Base-by-base conservation (phyloP, 2,888 invertebrate genomes). In the Agonopterix subpropinquella region DNA sequence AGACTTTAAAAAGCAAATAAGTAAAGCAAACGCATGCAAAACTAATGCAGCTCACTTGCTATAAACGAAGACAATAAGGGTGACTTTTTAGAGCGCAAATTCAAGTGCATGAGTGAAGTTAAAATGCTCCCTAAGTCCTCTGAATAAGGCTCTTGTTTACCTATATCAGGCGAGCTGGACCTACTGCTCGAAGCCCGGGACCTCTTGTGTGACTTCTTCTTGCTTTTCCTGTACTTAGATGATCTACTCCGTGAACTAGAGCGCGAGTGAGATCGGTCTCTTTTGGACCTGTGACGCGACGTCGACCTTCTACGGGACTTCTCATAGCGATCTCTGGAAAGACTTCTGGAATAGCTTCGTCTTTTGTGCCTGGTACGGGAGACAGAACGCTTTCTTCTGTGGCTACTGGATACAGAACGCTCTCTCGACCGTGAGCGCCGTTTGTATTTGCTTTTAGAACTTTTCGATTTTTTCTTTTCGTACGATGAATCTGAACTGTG, bases 401-500 rank as follows among this genome's bases (percentile, higher is more conserved):
- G 64, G 57, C 73, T 78, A 47, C 69, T 80, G 1, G 83, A 74
- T 56, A 75, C 82, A 1, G 83, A 86, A 47, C 80, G 73, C 53
- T 86, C 84, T 55, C 75, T 69, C 2, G 89, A 86, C 36, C 80
- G 70, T 0, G 87, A 83, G 43, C 80, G 77, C 47, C 73, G 72
- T 64, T 74, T 84, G 55, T 80, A 76, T 61, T 83, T 84, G 55
- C 72, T 80, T 65, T 80, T 87, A 1, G 73, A 68, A 55, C 72
- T 80, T 65, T 80, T 87, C 1, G 73, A 68, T 61, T 81, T 87
- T 55, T 80, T 85, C 18, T 77, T 65, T 42, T 85, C 86, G 57
- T 82, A 77, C 4, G 88, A 88, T 1, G 87, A 83, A 41, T 80
- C 85, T 0, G 89, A 87, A 61, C 84, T 84, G 45, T 71, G 70